Percentiles rank a stretch among this genome's conserved stretches.
phyloP scores from a whole-genome alignment of 2,797 vertebrate genomes.

The Scleropages formosus region DNA sequence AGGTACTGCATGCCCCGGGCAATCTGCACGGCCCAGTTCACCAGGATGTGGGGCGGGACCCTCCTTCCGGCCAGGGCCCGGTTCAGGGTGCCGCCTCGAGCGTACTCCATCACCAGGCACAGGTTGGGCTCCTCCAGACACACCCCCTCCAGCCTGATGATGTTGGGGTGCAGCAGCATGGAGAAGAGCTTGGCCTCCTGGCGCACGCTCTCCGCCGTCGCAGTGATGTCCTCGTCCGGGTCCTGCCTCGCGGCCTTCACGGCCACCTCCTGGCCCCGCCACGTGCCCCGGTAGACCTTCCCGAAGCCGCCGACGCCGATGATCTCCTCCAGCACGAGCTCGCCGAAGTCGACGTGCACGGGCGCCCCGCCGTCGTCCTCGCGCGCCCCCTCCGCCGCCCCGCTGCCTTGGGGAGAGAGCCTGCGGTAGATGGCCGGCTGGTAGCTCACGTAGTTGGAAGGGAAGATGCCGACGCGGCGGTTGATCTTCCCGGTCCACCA shows the following conservation, averaged over 20 bases:
- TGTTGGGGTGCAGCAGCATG: constrained; percentile 88
- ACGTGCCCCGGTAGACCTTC: constrained; percentile 89
- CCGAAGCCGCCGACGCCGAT: constrained; percentile 92
- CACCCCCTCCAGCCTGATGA: constrained; percentile 86
- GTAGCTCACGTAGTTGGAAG: constrained; percentile 81
- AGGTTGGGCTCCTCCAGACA: constrained; percentile 90
- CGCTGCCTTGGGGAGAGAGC: constrained; percentile 48
- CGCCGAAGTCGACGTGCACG: constrained; percentile 78
- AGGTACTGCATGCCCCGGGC: constrained; percentile 92
- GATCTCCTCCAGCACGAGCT: constrained; percentile 85
- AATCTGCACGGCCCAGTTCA: constrained; percentile 96
- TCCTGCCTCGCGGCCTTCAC: constrained; percentile 91
- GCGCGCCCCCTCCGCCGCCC: constrained; percentile 49
- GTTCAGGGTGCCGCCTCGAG: constrained; percentile 87
- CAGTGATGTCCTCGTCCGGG: constrained; percentile 88
- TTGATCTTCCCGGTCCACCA: constrained; percentile 89
- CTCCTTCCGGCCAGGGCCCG: constrained; percentile 81
- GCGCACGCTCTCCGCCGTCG: constrained; percentile 81
- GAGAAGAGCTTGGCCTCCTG: constrained; percentile 90
- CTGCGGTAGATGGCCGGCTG: constrained; percentile 67
- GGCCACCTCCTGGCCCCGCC: constrained; percentile 86
- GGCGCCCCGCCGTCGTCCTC: constrained; percentile 68
- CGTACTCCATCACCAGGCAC: constrained; percentile 92
- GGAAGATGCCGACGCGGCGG: constrained; percentile 83
- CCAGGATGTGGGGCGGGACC: constrained; percentile 89